A percentile compares a stretch with the other conserved stretches of the same genome.
Conservation (phyloP, 2,113 vertebrate species). For the Egretta garzetta region DNA sequence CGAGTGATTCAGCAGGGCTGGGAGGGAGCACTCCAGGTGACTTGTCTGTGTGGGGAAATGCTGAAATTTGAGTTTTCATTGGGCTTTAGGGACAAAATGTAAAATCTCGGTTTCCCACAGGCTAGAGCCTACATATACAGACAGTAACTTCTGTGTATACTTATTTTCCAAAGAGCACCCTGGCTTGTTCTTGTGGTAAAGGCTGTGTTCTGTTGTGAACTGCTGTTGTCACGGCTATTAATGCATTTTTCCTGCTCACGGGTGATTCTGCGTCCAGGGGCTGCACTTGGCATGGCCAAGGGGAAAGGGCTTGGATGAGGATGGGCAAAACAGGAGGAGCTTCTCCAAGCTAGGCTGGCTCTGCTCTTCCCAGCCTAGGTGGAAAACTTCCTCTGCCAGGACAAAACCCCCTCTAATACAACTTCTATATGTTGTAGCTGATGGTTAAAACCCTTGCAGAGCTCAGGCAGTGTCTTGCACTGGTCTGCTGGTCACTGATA, state of each 20-base stretch:
- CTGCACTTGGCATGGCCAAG: background rate
- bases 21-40: background rate
- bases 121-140: background rate
- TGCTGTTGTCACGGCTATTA: background rate
- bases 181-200: background rate
- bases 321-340: background rate
- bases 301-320: background rate
- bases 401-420: background rate
- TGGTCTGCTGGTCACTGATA: background rate
- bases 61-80: background rate
- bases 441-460: background rate
- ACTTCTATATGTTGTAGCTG: background rate
- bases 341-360: background rate
- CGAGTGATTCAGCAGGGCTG: background rate
- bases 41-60: background rate
- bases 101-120: background rate
- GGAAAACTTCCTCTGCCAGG: background rate
- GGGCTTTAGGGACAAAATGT: background rate
- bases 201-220: background rate
- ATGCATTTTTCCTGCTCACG: background rate
- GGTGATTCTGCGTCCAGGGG: background rate
- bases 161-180: background rate
- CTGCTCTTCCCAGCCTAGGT: background rate
- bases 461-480: background rate
- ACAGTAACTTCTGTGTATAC: accelerated